Evolutionary conservation across 2,888 invertebrate genomes (phyloP), one percentile per base, ranked within the genome.

Genomic region (Nomada ruficornis): DNA sequence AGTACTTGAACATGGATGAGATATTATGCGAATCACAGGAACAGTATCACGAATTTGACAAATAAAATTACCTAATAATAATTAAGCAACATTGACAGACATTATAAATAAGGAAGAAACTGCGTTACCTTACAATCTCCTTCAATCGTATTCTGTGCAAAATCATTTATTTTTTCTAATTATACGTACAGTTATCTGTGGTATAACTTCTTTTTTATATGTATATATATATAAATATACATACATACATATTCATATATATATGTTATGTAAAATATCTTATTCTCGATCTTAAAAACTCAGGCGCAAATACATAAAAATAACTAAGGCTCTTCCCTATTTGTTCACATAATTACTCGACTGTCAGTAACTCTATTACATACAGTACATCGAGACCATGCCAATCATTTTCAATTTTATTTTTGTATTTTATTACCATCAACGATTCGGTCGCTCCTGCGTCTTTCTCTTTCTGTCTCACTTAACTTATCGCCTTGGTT

Each of bases 1-100:
- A 92, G 70, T 94, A 94, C 78, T 82, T 94, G 29, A 91, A 91
- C 87, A 90, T 83, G 52, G 86, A 70, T 42, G 86, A 89, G 23
- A 62, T 84, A 26, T 29, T 87, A 13, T 64, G 76, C 15, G 85
- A 55, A 44, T 75, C 36, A 23, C 52, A 44, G 20, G 29, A 74
- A 60, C 20, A 65, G 15, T 44, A 60, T 50, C 55, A 47, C 65
- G 4, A 44, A 20, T 13, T 20, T 3, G 4, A 63, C 23, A 59
- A 70, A 44, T 59, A 18, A 2, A 10, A 29, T 26, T 59, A 10
- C n/a, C 10, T 2, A 15, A 13, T 9, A 54, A 26, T 20, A 2
- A 10, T 42, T 42, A 15, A 59, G n/a, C 57, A 57, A n/a, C 55
- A 11, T 44, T 57, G 10, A 59, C n/a, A 26, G 20, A 36, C 18